Evolutionary conservation across 2,888 invertebrate species (phyloP).

Genomic region (Linyphia triangularis): DNA sequence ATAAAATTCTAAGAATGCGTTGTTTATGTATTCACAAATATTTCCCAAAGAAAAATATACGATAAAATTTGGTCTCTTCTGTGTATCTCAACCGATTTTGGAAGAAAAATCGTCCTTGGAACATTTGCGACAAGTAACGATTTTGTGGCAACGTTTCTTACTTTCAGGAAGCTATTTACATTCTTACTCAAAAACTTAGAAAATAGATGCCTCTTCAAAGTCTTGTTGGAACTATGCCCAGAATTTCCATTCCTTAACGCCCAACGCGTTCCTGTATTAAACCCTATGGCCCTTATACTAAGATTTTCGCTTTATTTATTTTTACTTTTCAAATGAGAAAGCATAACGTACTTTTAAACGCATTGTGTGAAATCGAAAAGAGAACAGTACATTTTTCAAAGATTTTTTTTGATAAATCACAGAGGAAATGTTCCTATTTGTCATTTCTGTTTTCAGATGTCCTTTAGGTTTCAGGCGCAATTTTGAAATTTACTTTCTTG

Average conservation of each 20-base stretch:
- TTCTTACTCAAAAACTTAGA: conserved; percentile 51
- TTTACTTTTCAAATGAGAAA: conserved; percentile 34
- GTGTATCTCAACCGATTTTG: not conserved
- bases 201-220: conserved; percentile 52
- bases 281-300: not conserved
- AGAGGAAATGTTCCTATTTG: too few relatives aligned
- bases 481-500: too few relatives aligned
- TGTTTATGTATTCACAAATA: too few relatives aligned
- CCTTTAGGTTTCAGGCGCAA: too few relatives aligned
- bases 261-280: conserved; percentile 25
- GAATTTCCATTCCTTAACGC: conserved; percentile 30
- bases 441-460: too few relatives aligned
- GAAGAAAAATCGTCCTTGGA: conserved; percentile 10
- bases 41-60: not conserved
- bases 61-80: conserved; percentile 14
- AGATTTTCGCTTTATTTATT: not conserved
- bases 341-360: conserved; percentile 50
- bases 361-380: conserved; percentile 28
- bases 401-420: not conserved
- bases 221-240: conserved; percentile 62
- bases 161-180: conserved; percentile 41
- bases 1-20: too few relatives aligned
- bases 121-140: conserved; percentile 60
- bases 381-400: conserved; percentile 5
- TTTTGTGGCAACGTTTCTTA: conserved; percentile 60